These are phyloP conservation scores for Alosa sapidissima DNA, from an alignment of 2,797 vertebrate genomes.

Conservation along the genomic window DNA sequence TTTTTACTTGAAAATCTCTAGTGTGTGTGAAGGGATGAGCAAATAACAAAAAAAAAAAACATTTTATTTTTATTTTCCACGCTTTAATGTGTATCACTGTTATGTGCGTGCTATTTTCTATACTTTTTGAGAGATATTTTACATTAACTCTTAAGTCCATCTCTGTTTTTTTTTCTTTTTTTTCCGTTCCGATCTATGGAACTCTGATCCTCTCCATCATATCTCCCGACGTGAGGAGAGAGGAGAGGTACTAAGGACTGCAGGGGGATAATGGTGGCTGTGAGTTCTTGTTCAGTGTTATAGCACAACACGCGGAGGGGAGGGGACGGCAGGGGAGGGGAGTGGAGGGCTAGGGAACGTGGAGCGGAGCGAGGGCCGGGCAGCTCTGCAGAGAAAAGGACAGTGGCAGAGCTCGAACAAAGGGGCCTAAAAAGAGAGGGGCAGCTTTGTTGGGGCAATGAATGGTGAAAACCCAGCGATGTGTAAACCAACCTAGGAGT, in stretches of 20 bases:
- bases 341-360: background rate
- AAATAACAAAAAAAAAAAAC: constrained; percentile 11
- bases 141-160: background rate
- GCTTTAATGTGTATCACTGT: background rate
- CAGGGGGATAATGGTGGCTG: background rate
- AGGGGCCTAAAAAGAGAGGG: constrained; percentile 88
- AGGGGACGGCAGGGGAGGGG: background rate
- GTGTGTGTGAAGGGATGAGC: background rate
- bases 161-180: background rate
- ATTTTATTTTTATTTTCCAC: background rate
- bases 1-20: background rate
- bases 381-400: constrained; percentile 82
- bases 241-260: background rate
- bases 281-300: background rate
- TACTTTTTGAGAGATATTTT: background rate
- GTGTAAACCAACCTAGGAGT: constrained; percentile 90
- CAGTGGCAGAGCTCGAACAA: constrained; percentile 90
- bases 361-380: constrained; percentile 65
- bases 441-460: constrained; percentile 84
- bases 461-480: constrained; percentile 93
- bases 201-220: background rate
- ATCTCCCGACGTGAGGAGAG: background rate
- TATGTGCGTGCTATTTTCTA: background rate
- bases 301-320: background rate
- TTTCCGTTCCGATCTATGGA: background rate